Base-by-base conservation (phyloP, 2,113 vertebrate genomes). In the Takifugu flavidus region DNA sequence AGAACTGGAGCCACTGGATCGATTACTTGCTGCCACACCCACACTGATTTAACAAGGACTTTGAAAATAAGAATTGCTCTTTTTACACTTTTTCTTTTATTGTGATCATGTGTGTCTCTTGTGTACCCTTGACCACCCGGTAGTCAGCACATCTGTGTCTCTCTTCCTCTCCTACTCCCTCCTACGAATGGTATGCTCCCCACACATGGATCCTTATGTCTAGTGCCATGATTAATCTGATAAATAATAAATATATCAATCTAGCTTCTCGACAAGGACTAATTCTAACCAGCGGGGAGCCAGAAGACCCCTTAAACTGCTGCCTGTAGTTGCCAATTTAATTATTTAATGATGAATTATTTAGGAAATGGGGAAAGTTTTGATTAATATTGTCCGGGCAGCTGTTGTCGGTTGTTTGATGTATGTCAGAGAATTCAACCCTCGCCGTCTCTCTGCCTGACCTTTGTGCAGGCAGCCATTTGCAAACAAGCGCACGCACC, bases 171-270 rank as follows among this genome's bases (percentile, higher is more conserved):
- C 64, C 56, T 70, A 20, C 20, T 59, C 62, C 62, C 42, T 75
- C 56, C 56, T 83, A 80, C 90, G 73, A 78, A 89, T 70, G 62
- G 82, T 86, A 90, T 88, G 86, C 89, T 91, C 82, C 77, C 70
- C 79, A 88, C 91, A 92, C 34, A 72, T 80, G 91, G 93, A 93
- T 93, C 92, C 94, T 91, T 93, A 93, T 91, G 92, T 94, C 91
- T 92, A 90, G 78, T 83, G 90, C 94, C 90, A 92, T 98, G 95
- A 99, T 99, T 98, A 98, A 98, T 98, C 95, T 98, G 94, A 99
- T 99, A 99, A 99, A 99, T 99, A 99, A 99, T 99, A 99, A 96
- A 99, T 98, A 98, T 95, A 99, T 99, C 96, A 98, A 99, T 99
- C 95, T 98, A 96, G 93, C 89, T 89, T 90, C 94, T 92, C 93